A percentile compares a stretch with the other conserved stretches of the same genome.
Conservation (phyloP, 1,140 invertebrate genomes). For the Drosophila willistoni region DNA sequence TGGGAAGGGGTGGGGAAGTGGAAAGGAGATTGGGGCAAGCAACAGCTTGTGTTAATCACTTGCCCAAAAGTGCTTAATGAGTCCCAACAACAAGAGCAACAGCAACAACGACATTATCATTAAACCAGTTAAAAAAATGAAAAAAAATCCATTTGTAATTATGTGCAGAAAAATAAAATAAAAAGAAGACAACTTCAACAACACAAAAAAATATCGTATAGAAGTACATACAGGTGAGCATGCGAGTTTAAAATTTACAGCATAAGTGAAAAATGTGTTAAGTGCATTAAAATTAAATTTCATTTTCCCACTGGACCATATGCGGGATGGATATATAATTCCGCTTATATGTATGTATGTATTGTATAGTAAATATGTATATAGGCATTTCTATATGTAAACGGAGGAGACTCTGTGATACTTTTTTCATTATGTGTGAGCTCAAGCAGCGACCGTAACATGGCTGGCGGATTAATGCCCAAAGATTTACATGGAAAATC, state of each 20-base stretch:
- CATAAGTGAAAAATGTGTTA: slow-evolving; percentile 37
- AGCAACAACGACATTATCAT: slow-evolving; percentile 52
- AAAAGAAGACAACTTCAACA: slow-evolving; percentile 46
- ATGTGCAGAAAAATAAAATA: slow-evolving; percentile 43
- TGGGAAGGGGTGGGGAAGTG: slow-evolving; percentile 34
- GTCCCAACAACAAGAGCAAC: slow-evolving; percentile 46
- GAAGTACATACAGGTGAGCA: slow-evolving; percentile 1
- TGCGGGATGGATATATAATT: slow-evolving; percentile 15
- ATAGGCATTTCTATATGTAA: slow-evolving; percentile 15
- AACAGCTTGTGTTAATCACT: slow-evolving; percentile 77
- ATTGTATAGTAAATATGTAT: background rate
- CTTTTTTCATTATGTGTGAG: slow-evolving; percentile 60
- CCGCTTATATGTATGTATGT: background rate
- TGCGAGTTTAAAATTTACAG: slow-evolving; percentile 46
- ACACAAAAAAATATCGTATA: slow-evolving; percentile 30
- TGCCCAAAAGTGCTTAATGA: slow-evolving; percentile 73
- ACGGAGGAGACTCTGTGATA: background rate
- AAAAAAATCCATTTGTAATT: slow-evolving; percentile 74
- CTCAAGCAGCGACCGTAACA: slow-evolving; percentile 40
- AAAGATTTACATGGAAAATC: slow-evolving; percentile 73
- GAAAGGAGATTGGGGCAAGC: slow-evolving; percentile 53
- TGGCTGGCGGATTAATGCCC: slow-evolving; percentile 61
- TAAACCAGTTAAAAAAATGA: slow-evolving; percentile 43
- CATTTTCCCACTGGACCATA: slow-evolving; percentile 17
- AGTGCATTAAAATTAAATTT: slow-evolving; percentile 36